These are phyloP conservation scores for Garrulus glandarius DNA, from an alignment of 2,797 vertebrate genomes.

Conservation along the genomic window DNA sequence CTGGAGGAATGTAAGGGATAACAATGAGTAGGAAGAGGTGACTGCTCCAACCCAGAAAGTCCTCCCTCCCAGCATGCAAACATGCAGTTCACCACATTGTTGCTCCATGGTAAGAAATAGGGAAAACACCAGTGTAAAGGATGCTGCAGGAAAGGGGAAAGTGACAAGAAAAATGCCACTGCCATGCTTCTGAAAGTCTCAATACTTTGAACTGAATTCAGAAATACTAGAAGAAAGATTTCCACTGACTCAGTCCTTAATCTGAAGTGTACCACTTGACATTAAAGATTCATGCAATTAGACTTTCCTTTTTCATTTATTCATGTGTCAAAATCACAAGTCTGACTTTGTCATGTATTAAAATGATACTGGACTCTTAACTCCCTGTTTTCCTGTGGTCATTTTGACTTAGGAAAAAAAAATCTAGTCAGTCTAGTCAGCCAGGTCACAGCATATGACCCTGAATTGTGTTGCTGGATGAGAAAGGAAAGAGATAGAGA, in stretches of 20 bases:
- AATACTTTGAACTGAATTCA: not conserved
- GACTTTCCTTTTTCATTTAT: not conserved
- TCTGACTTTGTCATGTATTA: not conserved
- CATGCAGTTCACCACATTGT: not conserved
- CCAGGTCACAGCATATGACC: not conserved
- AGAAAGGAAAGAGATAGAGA: not conserved
- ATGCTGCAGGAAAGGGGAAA: not conserved
- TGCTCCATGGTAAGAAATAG: not conserved
- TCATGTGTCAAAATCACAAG: not conserved
- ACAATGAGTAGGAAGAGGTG: not conserved
- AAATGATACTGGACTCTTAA: not conserved
- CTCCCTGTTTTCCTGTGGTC: not conserved
- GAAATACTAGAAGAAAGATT: not conserved
- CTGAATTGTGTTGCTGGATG: not conserved
- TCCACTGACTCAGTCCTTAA: not conserved
- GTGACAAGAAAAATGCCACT: not conserved
- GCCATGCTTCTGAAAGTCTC: not conserved
- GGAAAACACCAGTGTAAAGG: accelerated
- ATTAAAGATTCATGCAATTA: not conserved
- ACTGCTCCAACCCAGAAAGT: not conserved
- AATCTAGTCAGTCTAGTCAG: not conserved
- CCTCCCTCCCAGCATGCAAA: not conserved
- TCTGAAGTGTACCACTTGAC: not conserved
- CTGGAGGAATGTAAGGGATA: not conserved
- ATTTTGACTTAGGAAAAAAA: not conserved